These are phyloP conservation scores for Andricus curvator DNA, from an alignment of 2,888 invertebrate species.

Conservation along the genomic window DNA sequence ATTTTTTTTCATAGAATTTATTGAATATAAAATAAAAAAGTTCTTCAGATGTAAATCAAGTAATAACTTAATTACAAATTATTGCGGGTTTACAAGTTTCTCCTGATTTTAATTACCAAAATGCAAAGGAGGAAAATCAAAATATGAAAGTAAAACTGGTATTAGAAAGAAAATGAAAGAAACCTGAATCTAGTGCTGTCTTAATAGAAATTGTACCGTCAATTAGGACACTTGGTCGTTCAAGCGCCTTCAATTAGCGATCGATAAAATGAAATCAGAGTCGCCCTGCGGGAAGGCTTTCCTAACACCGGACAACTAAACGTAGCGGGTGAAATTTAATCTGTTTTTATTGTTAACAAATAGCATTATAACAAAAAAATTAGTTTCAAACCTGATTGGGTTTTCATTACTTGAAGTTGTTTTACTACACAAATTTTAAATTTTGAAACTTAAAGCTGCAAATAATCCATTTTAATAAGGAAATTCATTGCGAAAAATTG, in stretches of 20 bases:
- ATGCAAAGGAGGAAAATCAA: not conserved
- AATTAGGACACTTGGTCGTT: conserved; percentile 14
- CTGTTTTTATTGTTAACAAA: not conserved
- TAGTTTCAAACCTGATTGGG: no score
- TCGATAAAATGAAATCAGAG: conserved; percentile 24
- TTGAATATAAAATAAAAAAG: not conserved
- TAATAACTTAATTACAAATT: no score
- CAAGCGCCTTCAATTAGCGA: conserved; percentile 29
- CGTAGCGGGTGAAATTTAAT: not conserved
- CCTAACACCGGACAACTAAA: not conserved
- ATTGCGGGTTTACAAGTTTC: no score
- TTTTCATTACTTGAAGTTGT: no score
- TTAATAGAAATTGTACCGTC: conserved; percentile 3
- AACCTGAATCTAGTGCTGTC: not conserved
- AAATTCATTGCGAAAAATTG: no score
- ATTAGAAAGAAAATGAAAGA: not conserved
- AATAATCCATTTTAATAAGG: no score
- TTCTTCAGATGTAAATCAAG: no score
- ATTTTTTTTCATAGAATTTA: not conserved
- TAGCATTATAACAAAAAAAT: not conserved
- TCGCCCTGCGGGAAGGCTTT: not conserved
- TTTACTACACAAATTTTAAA: no score
- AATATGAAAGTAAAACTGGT: not conserved
- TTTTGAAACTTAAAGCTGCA: no score
- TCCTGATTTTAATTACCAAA: not conserved